Percentiles rank a stretch among this genome's conserved stretches.
phyloP scores from a whole-genome alignment of 1,140 invertebrate genomes.

The Charaxes varanes region DNA sequence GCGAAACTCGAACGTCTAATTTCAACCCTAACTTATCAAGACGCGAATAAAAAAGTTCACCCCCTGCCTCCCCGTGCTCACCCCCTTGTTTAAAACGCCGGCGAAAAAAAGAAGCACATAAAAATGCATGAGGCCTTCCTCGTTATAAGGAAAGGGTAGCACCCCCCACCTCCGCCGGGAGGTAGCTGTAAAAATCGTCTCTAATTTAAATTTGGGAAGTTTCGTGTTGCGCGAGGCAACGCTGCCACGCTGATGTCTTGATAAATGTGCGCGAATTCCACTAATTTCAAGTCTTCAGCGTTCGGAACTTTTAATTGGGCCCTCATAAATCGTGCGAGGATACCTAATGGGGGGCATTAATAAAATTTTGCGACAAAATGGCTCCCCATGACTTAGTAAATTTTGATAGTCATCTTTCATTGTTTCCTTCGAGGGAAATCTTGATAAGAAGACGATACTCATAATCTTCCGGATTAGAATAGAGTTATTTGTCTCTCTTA shows the following conservation, averaged over 20 bases:
- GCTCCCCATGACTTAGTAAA: conserved; percentile 32
- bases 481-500: no score
- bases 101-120: conserved; percentile 76
- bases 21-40: conserved; percentile 75
- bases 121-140: conserved; percentile 76
- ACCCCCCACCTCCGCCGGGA: conserved; percentile 51
- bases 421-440: conserved; percentile 41
- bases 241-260: conserved; percentile 71
- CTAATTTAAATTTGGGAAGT: conserved; percentile 75
- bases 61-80: conserved; percentile 61
- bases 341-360: conserved; percentile 61
- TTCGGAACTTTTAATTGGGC: conserved; percentile 69
- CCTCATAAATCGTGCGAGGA: conserved; percentile 54
- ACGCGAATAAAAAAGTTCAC: conserved; percentile 74
- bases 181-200: conserved; percentile 73
- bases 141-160: conserved; percentile 75
- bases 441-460: conserved; percentile 23
- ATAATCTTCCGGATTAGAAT: conserved; percentile 4
- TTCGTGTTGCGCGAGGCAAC: conserved; percentile 63
- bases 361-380: conserved; percentile 60
- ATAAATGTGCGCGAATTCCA: conserved; percentile 69
- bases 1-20: conserved; percentile 74
- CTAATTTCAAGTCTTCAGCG: conserved; percentile 68
- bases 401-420: conserved; percentile 64
- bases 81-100: conserved; percentile 75